These are phyloP conservation scores for Eupithecia vulgata DNA, from an alignment of 2,888 invertebrate genomes.

Conservation along the genomic window DNA sequence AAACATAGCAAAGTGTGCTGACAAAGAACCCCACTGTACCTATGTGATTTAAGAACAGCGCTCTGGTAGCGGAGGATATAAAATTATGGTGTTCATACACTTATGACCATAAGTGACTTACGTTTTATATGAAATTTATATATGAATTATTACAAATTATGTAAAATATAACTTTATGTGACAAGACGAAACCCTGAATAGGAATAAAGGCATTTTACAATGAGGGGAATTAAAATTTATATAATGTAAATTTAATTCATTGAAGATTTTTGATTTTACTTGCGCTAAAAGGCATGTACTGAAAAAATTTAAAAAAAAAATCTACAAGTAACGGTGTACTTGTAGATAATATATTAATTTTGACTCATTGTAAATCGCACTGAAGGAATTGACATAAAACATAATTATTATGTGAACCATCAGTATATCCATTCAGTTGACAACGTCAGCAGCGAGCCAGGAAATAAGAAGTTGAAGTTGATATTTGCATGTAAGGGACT, in stretches of 20 bases:
- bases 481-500: not conserved
- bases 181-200: not conserved
- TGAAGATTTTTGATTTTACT: not conserved
- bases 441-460: too few species aligned
- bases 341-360: not conserved
- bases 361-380: conserved; percentile 5
- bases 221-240: not conserved
- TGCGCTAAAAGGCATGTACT: not conserved
- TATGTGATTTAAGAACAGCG: not conserved
- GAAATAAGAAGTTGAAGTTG: too few species aligned
- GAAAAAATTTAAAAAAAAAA: not conserved
- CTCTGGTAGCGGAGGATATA: not conserved
- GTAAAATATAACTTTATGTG: not conserved
- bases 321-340: not conserved
- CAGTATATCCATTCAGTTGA: not conserved
- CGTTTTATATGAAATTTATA: conserved; percentile 6
- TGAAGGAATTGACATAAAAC: not conserved
- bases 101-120: conserved; percentile 86
- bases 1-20: too few species aligned
- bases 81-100: not conserved
- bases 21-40: too few species aligned
- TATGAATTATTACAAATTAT: not conserved
- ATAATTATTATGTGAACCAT: not conserved
- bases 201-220: not conserved
- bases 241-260: not conserved